phyloP scores from a whole-genome alignment of 1,140 invertebrate genomes.

The Drosophila sp. region DNA sequence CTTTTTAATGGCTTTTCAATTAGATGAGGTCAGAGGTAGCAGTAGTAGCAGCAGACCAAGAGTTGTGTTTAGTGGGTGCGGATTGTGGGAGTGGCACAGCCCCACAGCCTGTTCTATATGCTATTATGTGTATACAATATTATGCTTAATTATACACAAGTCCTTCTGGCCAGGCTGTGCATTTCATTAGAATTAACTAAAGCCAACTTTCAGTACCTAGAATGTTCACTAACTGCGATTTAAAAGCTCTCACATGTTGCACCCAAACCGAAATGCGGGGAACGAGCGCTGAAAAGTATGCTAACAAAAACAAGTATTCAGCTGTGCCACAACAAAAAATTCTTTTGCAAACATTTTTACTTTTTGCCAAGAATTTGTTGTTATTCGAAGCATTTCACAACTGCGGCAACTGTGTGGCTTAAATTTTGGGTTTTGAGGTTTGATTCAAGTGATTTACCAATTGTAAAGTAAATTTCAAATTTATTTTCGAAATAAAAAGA shows the following conservation, averaged over 20 bases:
- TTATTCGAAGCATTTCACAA: conserved; percentile 4
- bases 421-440: background rate
- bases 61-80: background rate
- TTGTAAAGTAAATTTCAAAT: conserved; percentile 3
- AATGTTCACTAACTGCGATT: conserved; percentile 10
- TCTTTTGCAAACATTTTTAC: background rate
- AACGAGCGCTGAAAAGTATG: background rate
- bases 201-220: background rate
- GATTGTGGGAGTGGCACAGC: background rate
- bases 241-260: conserved; percentile 19
- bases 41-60: background rate
- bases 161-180: conserved; percentile 1
- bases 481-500: background rate
- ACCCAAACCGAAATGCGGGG: background rate
- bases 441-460: conserved; percentile 5
- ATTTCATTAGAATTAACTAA: conserved; percentile 18
- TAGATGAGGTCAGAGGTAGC: conserved; percentile 59
- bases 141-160: conserved; percentile 18
- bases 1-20: conserved; percentile 82
- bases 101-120: background rate
- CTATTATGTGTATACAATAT: conserved; percentile 18
- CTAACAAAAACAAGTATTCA: conserved; percentile 7
- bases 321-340: background rate
- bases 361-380: conserved; percentile 1
- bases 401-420: background rate